A percentile compares a stretch with the other conserved stretches of the same genome.
These are phyloP conservation scores for Nephrotoma guestfalica DNA, from an alignment of 2,888 invertebrate species.

Conservation along the genomic window DNA sequence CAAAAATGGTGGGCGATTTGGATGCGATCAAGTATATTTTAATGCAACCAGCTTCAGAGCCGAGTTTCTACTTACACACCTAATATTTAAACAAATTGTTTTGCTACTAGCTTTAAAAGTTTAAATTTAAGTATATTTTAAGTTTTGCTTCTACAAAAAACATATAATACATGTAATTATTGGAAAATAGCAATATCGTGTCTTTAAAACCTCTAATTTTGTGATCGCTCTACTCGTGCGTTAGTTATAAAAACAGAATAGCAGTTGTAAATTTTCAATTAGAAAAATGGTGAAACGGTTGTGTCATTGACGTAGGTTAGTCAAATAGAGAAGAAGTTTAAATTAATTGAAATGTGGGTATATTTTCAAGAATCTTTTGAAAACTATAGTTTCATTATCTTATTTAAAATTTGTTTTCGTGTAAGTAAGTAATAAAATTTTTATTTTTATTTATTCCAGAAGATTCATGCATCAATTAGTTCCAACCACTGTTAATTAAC, in stretches of 20 bases:
- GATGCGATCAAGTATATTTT: too few species aligned
- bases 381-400: neutral
- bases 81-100: too few species aligned
- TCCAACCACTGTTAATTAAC: neutral
- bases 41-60: too few species aligned
- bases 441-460: neutral
- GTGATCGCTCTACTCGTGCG: too few species aligned
- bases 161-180: too few species aligned
- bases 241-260: neutral
- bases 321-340: neutral
- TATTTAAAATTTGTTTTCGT: neutral
- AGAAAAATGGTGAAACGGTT: neutral
- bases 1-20: too few species aligned
- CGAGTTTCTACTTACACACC: too few species aligned
- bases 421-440: neutral
- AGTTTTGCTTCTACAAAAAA: neutral
- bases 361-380: neutral
- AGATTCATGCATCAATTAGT: neutral
- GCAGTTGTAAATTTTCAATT: neutral
- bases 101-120: too few species aligned
- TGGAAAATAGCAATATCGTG: too few species aligned
- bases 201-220: too few species aligned
- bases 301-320: neutral
- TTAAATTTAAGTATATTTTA: too few species aligned
- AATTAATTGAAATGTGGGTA: neutral